A percentile compares a stretch with the other conserved stretches of the same genome.
phyloP scores from a whole-genome alignment of 1,140 invertebrate species.

The Lepidurus arcticus region DNA sequence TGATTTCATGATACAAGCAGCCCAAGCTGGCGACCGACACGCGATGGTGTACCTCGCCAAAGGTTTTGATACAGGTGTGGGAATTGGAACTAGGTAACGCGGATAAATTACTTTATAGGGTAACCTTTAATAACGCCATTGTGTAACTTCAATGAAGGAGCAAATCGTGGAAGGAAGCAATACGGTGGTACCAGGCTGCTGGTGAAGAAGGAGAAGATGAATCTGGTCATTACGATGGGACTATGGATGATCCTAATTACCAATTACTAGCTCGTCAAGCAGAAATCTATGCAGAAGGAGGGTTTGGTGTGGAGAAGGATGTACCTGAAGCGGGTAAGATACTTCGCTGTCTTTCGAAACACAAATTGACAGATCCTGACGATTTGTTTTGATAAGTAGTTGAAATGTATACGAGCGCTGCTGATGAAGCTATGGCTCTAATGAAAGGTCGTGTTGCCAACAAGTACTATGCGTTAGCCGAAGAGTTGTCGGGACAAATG shows the following conservation, averaged over 20 bases:
- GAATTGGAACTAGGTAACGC: constrained; percentile 44
- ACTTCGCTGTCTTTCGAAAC: not conserved
- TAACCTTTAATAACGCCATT: not conserved
- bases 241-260: constrained; percentile 46
- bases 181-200: constrained; percentile 48
- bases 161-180: constrained; percentile 46
- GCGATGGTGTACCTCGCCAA: constrained; percentile 52
- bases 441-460: constrained; percentile 55
- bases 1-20: constrained; percentile 46
- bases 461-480: constrained; percentile 53
- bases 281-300: constrained; percentile 49
- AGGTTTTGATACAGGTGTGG: constrained; percentile 50
- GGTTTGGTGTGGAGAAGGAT: constrained; percentile 47
- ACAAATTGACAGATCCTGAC: constrained; percentile 20
- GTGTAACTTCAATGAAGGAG: constrained; percentile 39
- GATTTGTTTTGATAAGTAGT: constrained; percentile 40
- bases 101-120: constrained; percentile 5
- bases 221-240: constrained; percentile 47
- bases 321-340: constrained; percentile 46
- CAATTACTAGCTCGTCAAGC: constrained; percentile 49
- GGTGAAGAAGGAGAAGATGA: constrained; percentile 47
- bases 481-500: constrained; percentile 44
- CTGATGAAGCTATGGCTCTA: constrained; percentile 50
- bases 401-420: constrained; percentile 51
- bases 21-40: constrained; percentile 49